A percentile compares a stretch with the other conserved stretches of the same genome.
Conservation (phyloP, 2,888 invertebrate genomes). For the Spodoptera exigua region DNA sequence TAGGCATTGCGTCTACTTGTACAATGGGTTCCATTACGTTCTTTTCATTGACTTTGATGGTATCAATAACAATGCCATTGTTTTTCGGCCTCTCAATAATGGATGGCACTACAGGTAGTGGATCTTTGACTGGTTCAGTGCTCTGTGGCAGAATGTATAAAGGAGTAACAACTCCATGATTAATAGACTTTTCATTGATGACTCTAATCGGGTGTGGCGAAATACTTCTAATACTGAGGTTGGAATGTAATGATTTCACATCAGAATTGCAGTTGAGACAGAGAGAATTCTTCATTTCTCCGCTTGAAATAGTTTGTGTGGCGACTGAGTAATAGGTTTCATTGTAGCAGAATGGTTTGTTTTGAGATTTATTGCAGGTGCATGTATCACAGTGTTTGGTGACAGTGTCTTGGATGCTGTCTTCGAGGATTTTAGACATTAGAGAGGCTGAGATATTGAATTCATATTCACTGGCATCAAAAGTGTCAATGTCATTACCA, state of each 20-base stretch:
- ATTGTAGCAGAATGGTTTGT: slow-evolving; percentile 87
- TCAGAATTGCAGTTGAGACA: slow-evolving; percentile 91
- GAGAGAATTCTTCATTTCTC: slow-evolving; percentile 85
- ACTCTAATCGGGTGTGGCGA: slow-evolving; percentile 79
- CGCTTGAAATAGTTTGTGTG: slow-evolving; percentile 89
- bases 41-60: slow-evolving; percentile 66
- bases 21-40: slow-evolving; percentile 59
- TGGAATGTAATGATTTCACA: slow-evolving; percentile 80
- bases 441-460: slow-evolving; percentile 95
- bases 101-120: slow-evolving; percentile 50
- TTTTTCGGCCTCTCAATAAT: slow-evolving; percentile 63
- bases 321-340: slow-evolving; percentile 89
- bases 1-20: slow-evolving; percentile 63
- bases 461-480: slow-evolving; percentile 90
- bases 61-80: slow-evolving; percentile 64
- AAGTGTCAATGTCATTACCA: slow-evolving; percentile 83
- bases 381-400: slow-evolving; percentile 96
- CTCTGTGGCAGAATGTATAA: slow-evolving; percentile 78
- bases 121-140: slow-evolving; percentile 59
- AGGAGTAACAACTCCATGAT: slow-evolving; percentile 67
- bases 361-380: slow-evolving; percentile 90
- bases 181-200: slow-evolving; percentile 74
- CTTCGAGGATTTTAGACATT: slow-evolving; percentile 97
- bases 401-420: slow-evolving; percentile 94
- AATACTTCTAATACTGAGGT: slow-evolving; percentile 79